phyloP scores from a whole-genome alignment of 2,113 vertebrate genomes.

The Crotophaga sulcirostris region DNA sequence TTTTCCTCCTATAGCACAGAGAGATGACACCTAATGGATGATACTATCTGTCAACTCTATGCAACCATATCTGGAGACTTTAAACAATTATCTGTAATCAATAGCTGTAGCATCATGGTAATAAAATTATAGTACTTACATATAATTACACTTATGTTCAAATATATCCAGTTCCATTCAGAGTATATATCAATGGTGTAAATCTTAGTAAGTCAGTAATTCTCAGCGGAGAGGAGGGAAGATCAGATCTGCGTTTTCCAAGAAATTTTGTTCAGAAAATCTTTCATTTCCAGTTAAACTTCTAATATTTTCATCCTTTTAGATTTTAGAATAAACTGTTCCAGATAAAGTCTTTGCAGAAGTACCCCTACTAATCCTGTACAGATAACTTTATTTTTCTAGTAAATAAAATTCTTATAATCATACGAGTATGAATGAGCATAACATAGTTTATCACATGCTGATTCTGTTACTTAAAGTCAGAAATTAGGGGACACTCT shows the following conservation, averaged over 20 bases:
- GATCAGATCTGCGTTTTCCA: constrained; percentile 55
- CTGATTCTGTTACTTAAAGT: background rate
- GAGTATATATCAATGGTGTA: constrained; percentile 67
- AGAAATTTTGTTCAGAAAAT: constrained; percentile 60
- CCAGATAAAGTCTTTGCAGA: background rate
- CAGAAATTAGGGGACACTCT: background rate
- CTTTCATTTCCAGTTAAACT: constrained; percentile 45
- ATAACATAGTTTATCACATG: background rate
- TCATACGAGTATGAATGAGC: background rate
- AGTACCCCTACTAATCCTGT: background rate
- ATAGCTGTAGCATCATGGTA: constrained; percentile 75
- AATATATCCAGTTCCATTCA: constrained; percentile 67
- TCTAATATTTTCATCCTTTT: constrained; percentile 2
- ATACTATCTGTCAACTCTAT: constrained; percentile 47
- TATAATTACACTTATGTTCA: constrained; percentile 79
- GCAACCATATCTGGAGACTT: constrained; percentile 61
- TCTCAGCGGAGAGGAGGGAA: constrained; percentile 24
- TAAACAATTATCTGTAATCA: constrained; percentile 79
- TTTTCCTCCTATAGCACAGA: background rate
- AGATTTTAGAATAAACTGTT: background rate
- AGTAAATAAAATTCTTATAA: background rate
- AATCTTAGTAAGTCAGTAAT: constrained; percentile 71
- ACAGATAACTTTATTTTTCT: background rate
- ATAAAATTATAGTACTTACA: constrained; percentile 83
- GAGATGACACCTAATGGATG: constrained; percentile 25